Conservation (phyloP, 2,888 invertebrate genomes). For the Mimas tiliae region DNA sequence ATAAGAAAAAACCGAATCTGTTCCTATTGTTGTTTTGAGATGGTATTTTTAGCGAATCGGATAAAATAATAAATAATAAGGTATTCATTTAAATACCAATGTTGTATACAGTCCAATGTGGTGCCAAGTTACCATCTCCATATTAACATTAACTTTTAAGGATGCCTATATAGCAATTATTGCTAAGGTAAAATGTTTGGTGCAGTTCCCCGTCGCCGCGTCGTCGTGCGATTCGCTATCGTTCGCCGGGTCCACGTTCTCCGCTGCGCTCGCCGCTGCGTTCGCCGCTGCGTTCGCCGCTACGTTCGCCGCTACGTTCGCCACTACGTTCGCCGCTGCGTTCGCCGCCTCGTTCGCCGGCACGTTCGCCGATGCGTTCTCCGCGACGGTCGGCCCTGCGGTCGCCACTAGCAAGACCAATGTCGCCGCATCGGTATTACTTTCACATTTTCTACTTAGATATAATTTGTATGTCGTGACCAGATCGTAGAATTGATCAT, state of each 20-base stretch:
- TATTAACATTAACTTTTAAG: background rate
- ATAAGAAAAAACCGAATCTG: too few species aligned
- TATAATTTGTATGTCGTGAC: background rate
- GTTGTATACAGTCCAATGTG: too few species aligned
- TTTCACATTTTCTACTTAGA: background rate
- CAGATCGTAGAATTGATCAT: too few species aligned
- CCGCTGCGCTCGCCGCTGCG: slow-evolving; percentile 75
- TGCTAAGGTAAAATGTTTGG: background rate
- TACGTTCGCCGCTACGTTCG: slow-evolving; percentile 59
- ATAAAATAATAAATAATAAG: too few species aligned
- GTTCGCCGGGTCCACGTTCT: slow-evolving; percentile 72
- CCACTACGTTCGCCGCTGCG: slow-evolving; percentile 53
- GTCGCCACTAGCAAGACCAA: slow-evolving; percentile 49
- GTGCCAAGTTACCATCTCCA: background rate
- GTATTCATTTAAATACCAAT: too few species aligned
- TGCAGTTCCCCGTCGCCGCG: slow-evolving; percentile 77
- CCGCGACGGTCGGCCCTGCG: slow-evolving; percentile 49
- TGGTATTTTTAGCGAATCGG: too few species aligned
- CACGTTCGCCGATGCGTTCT: slow-evolving; percentile 50
- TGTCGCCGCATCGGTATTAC: slow-evolving; percentile 47
- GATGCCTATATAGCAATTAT: background rate
- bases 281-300: slow-evolving; percentile 70
- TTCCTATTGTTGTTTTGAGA: too few species aligned
- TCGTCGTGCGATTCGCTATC: slow-evolving; percentile 60
- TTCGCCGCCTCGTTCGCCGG: slow-evolving; percentile 57